A percentile compares a stretch with the other conserved stretches of the same genome.
Evolutionary conservation across 2,113 vertebrate species (phyloP).

Genomic region (rabbit (Oryctolagus cuniculus)): mOryCun1.1 NC_091433.1:8496501-8497000

Average conservation of each 20-base stretch:
- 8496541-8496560: no score
- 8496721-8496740: background rate
- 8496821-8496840: conserved; percentile 7
- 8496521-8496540: no score
- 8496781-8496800: conserved; percentile 40
- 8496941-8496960: conserved; percentile 35
- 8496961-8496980: conserved; percentile 11
- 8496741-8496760: conserved; percentile 29
- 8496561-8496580: no score
- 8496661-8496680: background rate
- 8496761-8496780: conserved; percentile 47
- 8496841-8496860: background rate
- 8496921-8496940: conserved; percentile 1
- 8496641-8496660: no score
- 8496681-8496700: background rate
- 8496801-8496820: background rate
- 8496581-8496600: no score
- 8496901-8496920: background rate
- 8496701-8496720: background rate
- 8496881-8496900: conserved; percentile 20
- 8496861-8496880: background rate
- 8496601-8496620: no score
- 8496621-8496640: no score
- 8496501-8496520: no score
- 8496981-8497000: background rate